These are phyloP conservation scores for Harpagifer antarcticus DNA, from an alignment of 2,797 vertebrate genomes.

Conservation along the genomic window DNA sequence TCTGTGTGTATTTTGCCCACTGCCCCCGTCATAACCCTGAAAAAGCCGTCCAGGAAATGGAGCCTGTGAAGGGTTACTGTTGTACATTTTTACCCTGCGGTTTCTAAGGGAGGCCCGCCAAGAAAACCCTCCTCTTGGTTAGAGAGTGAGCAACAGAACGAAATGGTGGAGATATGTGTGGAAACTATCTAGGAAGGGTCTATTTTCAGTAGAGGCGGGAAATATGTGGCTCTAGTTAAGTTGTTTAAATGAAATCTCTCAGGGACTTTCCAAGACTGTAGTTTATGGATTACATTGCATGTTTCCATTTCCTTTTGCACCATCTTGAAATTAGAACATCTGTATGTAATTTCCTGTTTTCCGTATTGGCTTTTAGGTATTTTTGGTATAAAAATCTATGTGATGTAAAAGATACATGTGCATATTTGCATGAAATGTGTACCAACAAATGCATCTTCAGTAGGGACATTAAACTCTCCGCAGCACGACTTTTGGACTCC, in stretches of 20 bases:
- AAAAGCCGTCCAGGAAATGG: conserved; percentile 47
- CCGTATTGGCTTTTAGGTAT: neutral
- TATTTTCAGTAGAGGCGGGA: conserved; percentile 37
- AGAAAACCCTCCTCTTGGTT: conserved; percentile 52
- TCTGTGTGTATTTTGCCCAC: conserved; percentile 31
- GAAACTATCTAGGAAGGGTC: conserved; percentile 16
- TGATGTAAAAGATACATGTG: neutral
- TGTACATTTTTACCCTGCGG: conserved; percentile 71
- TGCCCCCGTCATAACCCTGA: conserved; percentile 45
- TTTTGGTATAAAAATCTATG: neutral
- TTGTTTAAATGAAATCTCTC: conserved; percentile 9
- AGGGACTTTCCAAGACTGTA: conserved; percentile 18
- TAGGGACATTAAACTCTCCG: neutral
- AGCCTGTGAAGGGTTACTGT: conserved; percentile 63
- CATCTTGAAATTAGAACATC: neutral
- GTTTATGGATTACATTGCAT: conserved; percentile 7
- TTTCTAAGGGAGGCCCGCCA: conserved; percentile 55
- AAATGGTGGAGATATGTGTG: conserved; percentile 12
- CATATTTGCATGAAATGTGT: neutral
- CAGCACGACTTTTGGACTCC: no score
- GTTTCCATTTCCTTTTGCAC: neutral
- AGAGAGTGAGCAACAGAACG: conserved; percentile 36
- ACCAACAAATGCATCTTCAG: neutral
- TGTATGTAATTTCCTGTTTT: neutral
- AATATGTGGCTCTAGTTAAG: conserved; percentile 36